These are phyloP conservation scores for Valencia hispanica DNA, from an alignment of 2,797 vertebrate genomes.

Conservation along the genomic window DNA sequence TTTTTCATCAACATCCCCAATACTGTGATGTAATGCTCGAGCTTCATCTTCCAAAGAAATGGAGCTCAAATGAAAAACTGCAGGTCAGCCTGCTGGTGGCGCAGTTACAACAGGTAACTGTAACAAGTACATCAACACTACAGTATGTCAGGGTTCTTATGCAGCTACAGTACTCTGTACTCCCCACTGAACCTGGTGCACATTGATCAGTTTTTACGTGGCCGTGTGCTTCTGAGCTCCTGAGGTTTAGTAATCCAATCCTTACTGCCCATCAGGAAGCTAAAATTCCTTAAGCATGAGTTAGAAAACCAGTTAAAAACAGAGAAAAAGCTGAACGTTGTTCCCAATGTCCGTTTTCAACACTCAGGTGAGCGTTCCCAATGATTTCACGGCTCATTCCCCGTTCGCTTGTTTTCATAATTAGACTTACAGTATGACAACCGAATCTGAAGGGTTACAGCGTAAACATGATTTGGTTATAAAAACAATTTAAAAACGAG, in stretches of 20 bases:
- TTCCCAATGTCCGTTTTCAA: constrained; percentile 46
- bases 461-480: constrained; percentile 21
- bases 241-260: constrained; percentile 36
- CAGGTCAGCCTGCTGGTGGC: constrained; percentile 29
- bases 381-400: constrained; percentile 36
- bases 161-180: constrained; percentile 22
- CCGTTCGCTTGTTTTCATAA: constrained; percentile 16
- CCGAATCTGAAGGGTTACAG: constrained; percentile 11
- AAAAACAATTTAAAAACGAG: constrained; percentile 23
- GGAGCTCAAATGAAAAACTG: constrained; percentile 39
- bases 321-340: constrained; percentile 37
- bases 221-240: constrained; percentile 54
- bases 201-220: constrained; percentile 10
- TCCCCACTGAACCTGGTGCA: constrained; percentile 14
- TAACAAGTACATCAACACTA: constrained; percentile 34
- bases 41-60: constrained; percentile 20
- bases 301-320: constrained; percentile 19
- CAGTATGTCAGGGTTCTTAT: constrained; percentile 40
- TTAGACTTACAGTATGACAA: constrained; percentile 29
- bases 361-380: not conserved
- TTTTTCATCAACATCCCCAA: not conserved
- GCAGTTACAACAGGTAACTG: constrained; percentile 8
- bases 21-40: constrained; percentile 23
- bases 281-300: constrained; percentile 13
- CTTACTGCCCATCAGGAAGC: constrained; percentile 17